Evolutionary conservation across 2,888 invertebrate genomes (phyloP).

Genomic region (Drosophila sordidula): DNA sequence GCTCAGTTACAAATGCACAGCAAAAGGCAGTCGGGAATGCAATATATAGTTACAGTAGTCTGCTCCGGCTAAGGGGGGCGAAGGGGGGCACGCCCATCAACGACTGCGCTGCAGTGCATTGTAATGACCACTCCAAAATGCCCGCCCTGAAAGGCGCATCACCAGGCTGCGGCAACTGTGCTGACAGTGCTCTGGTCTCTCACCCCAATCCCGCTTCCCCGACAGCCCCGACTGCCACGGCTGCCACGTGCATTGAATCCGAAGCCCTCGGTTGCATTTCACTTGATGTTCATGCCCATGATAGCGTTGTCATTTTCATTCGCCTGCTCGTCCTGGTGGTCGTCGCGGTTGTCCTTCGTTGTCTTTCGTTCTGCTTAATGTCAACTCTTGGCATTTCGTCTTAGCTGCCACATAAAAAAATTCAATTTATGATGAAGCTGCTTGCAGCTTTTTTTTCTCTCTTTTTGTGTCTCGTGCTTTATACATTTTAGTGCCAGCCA

Average conservation of each 20-base stretch:
- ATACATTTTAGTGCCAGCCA: constrained; percentile 54
- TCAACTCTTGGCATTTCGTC: constrained; percentile 74
- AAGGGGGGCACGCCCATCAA: constrained; percentile 30
- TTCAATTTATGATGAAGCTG: constrained; percentile 72
- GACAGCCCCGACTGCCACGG: constrained; percentile 3
- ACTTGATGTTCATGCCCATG: constrained; percentile 54
- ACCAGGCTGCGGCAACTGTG: constrained; percentile 28
- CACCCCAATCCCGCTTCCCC: not conserved
- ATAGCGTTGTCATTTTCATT: constrained; percentile 49
- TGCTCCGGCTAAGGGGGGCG: not conserved
- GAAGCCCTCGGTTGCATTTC: constrained; percentile 66
- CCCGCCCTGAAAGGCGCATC: constrained; percentile 25
- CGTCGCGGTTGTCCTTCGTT: constrained; percentile 27
- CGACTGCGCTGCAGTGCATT: constrained; percentile 42
- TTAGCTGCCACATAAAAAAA: constrained; percentile 67
- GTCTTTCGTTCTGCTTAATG: constrained; percentile 63
- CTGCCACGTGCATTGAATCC: constrained; percentile 74
- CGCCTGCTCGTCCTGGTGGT: constrained; percentile 28
- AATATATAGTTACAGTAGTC: constrained; percentile 43
- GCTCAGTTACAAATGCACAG: constrained; percentile 69
- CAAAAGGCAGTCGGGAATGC: constrained; percentile 48
- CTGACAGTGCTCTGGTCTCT: constrained; percentile 64
- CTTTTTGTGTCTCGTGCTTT: constrained; percentile 19
- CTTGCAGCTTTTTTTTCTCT: constrained; percentile 1
- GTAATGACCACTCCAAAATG: constrained; percentile 61